Percentiles rank a stretch among this genome's conserved stretches.
Conservation (phyloP, 2,113 vertebrate species). For the human (Homo sapiens) region GRCh38 chr3:78843501-78844000, state of each 20-base stretch:
- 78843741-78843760: neutral
- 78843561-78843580: too few species aligned
- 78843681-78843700: neutral
- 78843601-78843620: neutral
- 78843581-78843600: neutral
- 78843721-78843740: neutral
- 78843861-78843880: neutral
- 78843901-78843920: neutral
- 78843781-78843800: neutral
- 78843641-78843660: neutral
- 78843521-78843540: neutral
- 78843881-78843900: neutral
- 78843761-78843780: neutral
- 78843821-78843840: neutral
- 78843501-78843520: neutral
- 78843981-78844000: neutral
- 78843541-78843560: neutral
- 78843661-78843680: neutral
- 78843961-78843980: neutral
- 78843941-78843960: neutral
- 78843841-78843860: neutral
- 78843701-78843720: neutral
- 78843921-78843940: neutral
- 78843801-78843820: neutral
- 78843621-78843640: neutral